Evolutionary conservation across 2,113 vertebrate genomes (phyloP).

Genomic region (Sterrhoptilus dennistouni): DNA sequence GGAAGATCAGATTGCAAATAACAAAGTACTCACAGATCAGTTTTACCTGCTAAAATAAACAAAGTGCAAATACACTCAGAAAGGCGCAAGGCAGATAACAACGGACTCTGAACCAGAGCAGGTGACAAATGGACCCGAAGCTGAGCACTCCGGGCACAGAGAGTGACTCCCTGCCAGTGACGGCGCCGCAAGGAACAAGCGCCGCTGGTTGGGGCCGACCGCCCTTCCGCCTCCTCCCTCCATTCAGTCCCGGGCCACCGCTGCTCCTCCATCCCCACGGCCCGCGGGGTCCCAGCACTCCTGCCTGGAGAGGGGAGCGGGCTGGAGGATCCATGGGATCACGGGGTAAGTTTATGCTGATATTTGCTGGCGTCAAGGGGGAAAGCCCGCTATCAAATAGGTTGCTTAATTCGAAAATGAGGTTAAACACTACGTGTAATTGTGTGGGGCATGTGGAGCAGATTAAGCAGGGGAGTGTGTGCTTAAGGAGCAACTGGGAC

Average conservation of each 20-base stretch:
- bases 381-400: background rate
- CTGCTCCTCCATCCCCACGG: background rate
- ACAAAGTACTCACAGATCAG: background rate
- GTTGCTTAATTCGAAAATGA: background rate
- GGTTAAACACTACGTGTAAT: background rate
- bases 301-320: background rate
- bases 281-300: background rate
- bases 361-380: background rate
- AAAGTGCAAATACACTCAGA: background rate
- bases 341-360: background rate
- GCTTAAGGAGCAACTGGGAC: conserved; percentile 29
- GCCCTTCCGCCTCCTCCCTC: conserved; percentile 34
- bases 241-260: background rate
- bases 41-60: background rate
- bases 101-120: rapidly evolving
- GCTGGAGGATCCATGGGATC: background rate
- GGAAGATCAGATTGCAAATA: background rate
- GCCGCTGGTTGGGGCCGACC: background rate
- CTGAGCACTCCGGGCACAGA: background rate
- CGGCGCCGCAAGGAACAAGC: background rate
- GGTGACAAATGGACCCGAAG: rapidly evolving
- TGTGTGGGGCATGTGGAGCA: background rate
- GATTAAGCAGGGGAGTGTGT: background rate
- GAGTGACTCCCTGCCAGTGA: background rate
- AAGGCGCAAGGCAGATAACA: background rate